These are phyloP conservation scores for Apostichopus californicus DNA, from an alignment of 35 echinoderm and acorn worm genomes.

Conservation along the genomic window DNA sequence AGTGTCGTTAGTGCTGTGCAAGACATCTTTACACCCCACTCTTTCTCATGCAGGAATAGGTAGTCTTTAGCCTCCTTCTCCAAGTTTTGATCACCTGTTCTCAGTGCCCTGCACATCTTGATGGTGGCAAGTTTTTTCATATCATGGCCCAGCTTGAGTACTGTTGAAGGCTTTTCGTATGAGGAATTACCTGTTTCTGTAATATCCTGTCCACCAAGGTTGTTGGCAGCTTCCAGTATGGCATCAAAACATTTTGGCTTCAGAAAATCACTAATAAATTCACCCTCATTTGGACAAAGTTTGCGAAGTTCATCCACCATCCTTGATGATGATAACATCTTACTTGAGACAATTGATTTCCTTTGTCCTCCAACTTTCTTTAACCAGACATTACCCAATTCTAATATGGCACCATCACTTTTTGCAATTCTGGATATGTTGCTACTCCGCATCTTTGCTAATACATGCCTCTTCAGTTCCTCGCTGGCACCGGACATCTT, in stretches of 20 bases:
- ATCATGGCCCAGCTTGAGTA: slow-evolving; percentile 53
- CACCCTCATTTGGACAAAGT: neutral
- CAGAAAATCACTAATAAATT: neutral
- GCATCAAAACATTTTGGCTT: neutral
- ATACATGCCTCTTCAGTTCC: neutral
- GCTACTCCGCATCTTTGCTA: neutral
- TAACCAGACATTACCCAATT: neutral
- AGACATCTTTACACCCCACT: slow-evolving; percentile 55
- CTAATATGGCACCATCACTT: neutral
- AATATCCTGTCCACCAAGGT: neutral
- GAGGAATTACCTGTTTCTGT: neutral
- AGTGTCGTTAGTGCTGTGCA: slow-evolving; percentile 12
- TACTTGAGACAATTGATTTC: neutral
- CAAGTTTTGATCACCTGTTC: neutral
- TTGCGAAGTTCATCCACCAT: slow-evolving; percentile 27
- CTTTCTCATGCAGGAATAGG: slow-evolving; percentile 24
- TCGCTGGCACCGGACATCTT: neutral
- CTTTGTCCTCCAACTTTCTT: slow-evolving; percentile 7
- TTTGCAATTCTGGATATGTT: slow-evolving; percentile 12
- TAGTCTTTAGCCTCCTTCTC: slow-evolving; percentile 35
- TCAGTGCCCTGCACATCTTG: slow-evolving; percentile 18
- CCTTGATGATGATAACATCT: slow-evolving; percentile 13
- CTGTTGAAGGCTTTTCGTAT: neutral
- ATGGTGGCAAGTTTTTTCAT: slow-evolving; percentile 26
- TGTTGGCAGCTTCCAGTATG: neutral